Base-by-base conservation (phyloP, 2,797 vertebrate species). In the Parauchenoglanis punctatus region DNA sequence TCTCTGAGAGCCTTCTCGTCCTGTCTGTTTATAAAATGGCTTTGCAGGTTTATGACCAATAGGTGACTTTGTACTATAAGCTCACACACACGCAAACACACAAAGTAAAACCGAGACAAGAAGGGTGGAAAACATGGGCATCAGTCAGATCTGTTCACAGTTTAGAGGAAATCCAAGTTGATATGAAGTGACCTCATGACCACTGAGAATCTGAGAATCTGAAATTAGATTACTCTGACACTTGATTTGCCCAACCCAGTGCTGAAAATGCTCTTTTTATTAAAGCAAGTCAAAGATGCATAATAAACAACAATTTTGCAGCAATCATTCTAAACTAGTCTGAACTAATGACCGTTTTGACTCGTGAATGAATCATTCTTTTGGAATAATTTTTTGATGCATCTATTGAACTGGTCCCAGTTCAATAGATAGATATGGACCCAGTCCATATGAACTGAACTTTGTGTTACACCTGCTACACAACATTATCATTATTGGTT, bases 21-120 rank as follows among this genome's bases (percentile, higher is more conserved):
- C 81, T 46, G 46, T 80, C 67, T 56, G 85, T 91, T 88, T 81
- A 87, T 77, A 91, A 89, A 87, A 81, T 86, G 83, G 89, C 86
- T 91, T 90, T 89, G 58, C 67, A 87, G 76, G 85, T 88, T 86
- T 85, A 86, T 80, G 82, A 89, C 91, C 90, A 93, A 93, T 91
- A 87, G 89, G 83, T 73, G 72, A 90, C 90, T 89, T 92, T 93
- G 91, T 92, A 86, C 76, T 85, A 28, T 65, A 89, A 49, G 35
- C 46, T 76, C 61, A 78, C 67, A 76, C 70, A 81, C 52, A 54
- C 52, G 40, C 76, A 70, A 61, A 84, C 68, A 25, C 49, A 59
- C 52, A 81, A n/a, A 77, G 23, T 80, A 15, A 87, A 25, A 49
- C 61, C 54, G 20, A 67, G 81, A 76, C 44, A 59, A 77, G 65